Conservation (phyloP, 2,113 vertebrate species). For the Macquaria ambigua region DNA sequence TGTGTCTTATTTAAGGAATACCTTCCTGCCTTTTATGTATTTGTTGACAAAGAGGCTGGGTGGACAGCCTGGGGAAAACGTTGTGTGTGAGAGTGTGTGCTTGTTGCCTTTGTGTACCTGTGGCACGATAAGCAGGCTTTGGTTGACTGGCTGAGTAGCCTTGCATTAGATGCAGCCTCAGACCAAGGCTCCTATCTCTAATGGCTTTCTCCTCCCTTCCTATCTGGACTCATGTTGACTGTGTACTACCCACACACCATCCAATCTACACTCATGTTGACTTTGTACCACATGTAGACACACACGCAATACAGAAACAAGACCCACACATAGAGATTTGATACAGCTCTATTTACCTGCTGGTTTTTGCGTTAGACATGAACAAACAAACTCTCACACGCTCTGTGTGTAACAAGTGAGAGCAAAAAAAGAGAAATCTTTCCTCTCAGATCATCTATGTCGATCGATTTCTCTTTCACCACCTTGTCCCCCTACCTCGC, state of each 20-base stretch:
- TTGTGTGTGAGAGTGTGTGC: not conserved
- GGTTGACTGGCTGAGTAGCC: constrained; percentile 70
- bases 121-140: constrained; percentile 65
- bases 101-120: constrained; percentile 27
- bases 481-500: constrained; percentile 31
- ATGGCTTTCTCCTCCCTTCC: constrained; percentile 67
- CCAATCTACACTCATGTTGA: constrained; percentile 40
- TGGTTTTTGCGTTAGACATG: constrained; percentile 13
- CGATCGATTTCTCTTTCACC: constrained; percentile 47
- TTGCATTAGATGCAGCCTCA: constrained; percentile 47
- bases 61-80: constrained; percentile 26
- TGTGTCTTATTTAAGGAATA: not conserved
- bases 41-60: constrained; percentile 42
- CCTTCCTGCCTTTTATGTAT: constrained; percentile 16
- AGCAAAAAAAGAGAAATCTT: not conserved
- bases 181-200: constrained; percentile 69
- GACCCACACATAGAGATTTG: constrained; percentile 20
- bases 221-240: constrained; percentile 64
- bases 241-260: constrained; percentile 47
- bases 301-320: constrained; percentile 6
- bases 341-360: constrained; percentile 37
- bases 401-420: constrained; percentile 18
- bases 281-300: constrained; percentile 25
- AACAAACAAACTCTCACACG: too few relatives aligned
- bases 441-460: constrained; percentile 54